These are phyloP conservation scores for Xenopus borealis DNA, from an alignment of 2,113 vertebrate species.

Conservation along the genomic window DNA sequence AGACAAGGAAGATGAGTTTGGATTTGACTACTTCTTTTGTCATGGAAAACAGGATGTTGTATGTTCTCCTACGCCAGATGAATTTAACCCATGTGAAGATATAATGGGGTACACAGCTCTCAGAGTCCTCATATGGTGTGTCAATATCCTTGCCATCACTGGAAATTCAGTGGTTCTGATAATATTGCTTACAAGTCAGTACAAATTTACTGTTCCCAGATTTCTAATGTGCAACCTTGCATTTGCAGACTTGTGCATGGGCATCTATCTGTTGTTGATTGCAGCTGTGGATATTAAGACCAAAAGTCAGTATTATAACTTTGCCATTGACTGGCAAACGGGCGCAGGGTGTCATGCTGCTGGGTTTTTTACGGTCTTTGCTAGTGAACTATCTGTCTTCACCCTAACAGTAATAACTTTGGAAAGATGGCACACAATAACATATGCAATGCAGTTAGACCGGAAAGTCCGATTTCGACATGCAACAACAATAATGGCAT, in stretches of 20 bases:
- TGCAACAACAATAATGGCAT: constrained; percentile 75
- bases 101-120: constrained; percentile 82
- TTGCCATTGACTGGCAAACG: constrained; percentile 91
- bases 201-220: constrained; percentile 89
- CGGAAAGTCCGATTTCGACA: constrained; percentile 82
- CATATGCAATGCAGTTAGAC: constrained; percentile 86
- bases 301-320: constrained; percentile 84
- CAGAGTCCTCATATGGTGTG: constrained; percentile 88
- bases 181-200: constrained; percentile 78
- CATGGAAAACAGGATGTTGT: constrained; percentile 65
- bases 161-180: constrained; percentile 82
- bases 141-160: constrained; percentile 80
- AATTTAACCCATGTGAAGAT: constrained; percentile 94
- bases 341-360: constrained; percentile 82
- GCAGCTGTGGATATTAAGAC: constrained; percentile 84
- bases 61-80: constrained; percentile 82
- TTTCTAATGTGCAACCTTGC: constrained; percentile 97
- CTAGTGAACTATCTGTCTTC: constrained; percentile 91
- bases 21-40: constrained; percentile 71
- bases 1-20: constrained; percentile 55
- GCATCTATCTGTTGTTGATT: constrained; percentile 87
- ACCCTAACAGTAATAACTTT: constrained; percentile 88
- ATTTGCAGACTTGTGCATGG: constrained; percentile 94
- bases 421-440: constrained; percentile 97
- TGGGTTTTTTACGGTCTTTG: constrained; percentile 92